Base-by-base conservation (phyloP, 1,140 invertebrate species). In the Chironomus striatipennis region DNA sequence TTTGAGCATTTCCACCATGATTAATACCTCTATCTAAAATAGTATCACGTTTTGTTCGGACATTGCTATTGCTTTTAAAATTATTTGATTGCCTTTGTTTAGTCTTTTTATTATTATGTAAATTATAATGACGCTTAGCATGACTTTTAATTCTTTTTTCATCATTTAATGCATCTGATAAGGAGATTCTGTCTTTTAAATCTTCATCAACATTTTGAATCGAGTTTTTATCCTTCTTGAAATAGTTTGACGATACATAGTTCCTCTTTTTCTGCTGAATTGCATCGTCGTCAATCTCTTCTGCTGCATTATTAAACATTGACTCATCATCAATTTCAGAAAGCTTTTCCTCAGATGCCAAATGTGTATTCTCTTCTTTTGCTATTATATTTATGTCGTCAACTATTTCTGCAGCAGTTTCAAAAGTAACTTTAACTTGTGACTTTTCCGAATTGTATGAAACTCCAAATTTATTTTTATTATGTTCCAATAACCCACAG, bases 401-500 rank as follows among this genome's bases (percentile, higher is more conserved):
- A 80, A 77, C 64, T 12, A 67, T 81, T 77, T 86, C 83, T 43
- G 84, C 84, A 74, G 87, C 83, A 73, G 87, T 86, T 79, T 91
- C 88, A 79, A 90, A 88, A 75, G 87, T 89, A 2, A 91, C 88
- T 77, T 87, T 86, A 0, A 91, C 89, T 81, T 90, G 87, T 20
- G 85, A 86, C 78, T 89, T 84, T 47, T 87, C 90, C 75, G 87
- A 82, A 57, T 85, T 83, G 75, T 85, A 81, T 43, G 85, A 84
- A 43, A 84, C 81, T 70, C 84, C 84, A 77, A 85, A 80, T 79
- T 89, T 90, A 77, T 89, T 86, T 78, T 86, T 84, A 79, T 88
- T 87, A 76, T 89, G 87, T 75, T 93, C 88, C 75, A 92, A 81
- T 75, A 93, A 83, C 2, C 89, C 91, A 83, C 92, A 94, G 6